Conservation (phyloP, 2,113 vertebrate species). For the Sceloporus tristichus region DNA sequence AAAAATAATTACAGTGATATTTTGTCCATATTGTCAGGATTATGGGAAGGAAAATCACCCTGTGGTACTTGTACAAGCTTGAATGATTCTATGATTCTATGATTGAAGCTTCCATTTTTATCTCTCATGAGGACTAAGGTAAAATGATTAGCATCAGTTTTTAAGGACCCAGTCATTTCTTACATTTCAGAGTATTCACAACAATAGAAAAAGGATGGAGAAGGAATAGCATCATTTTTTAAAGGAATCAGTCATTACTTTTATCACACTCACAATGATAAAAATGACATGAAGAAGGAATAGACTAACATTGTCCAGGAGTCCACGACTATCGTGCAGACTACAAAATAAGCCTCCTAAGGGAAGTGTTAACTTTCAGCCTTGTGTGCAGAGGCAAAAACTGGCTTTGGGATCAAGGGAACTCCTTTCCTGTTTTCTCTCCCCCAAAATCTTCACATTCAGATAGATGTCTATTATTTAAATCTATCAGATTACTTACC, state of each 20-base stretch:
- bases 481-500: slow-evolving; percentile 79
- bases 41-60: slow-evolving; percentile 46
- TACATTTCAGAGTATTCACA: not conserved
- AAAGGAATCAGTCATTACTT: not conserved
- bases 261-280: not conserved
- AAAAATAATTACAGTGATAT: not conserved
- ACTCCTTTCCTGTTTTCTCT: not conserved
- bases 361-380: not conserved
- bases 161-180: not conserved
- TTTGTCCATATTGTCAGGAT: not conserved
- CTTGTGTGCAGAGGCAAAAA: not conserved
- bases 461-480: not conserved
- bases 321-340: slow-evolving; percentile 45
- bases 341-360: slow-evolving; percentile 52
- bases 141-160: slow-evolving; percentile 14
- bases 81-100: not conserved
- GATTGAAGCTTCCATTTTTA: slow-evolving; percentile 9
- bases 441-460: not conserved
- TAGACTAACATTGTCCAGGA: slow-evolving; percentile 44
- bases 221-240: slow-evolving; percentile 2
- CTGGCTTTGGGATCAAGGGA: not conserved
- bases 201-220: slow-evolving; percentile 10
- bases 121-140: slow-evolving; percentile 37
- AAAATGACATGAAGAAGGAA: slow-evolving; percentile 6
- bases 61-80: too few relatives aligned